Conservation (phyloP, 1,140 invertebrate genomes). For the Macrotrachela quadricornifera region DNA sequence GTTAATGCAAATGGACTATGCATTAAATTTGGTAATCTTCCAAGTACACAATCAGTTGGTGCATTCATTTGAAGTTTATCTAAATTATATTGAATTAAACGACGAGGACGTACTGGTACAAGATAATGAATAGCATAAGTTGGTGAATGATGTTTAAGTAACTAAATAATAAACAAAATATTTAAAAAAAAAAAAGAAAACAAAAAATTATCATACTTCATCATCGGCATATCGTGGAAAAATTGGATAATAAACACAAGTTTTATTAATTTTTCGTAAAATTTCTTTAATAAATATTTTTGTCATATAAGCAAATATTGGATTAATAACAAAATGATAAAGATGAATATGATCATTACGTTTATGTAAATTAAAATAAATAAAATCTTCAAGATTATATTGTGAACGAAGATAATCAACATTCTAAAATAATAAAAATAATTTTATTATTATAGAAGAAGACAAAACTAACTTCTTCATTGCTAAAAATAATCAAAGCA, state of each 20-base stretch:
- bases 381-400: slow-evolving; percentile 36
- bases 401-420: slow-evolving; percentile 31
- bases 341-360: slow-evolving; percentile 31
- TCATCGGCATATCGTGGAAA: slow-evolving; percentile 16
- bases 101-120: slow-evolving; percentile 24
- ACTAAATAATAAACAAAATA: slow-evolving; percentile 11
- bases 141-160: slow-evolving; percentile 20
- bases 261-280: slow-evolving; percentile 23
- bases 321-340: slow-evolving; percentile 35
- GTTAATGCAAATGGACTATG: no score
- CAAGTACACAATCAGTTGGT: slow-evolving; percentile 24
- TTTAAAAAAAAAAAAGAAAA: not conserved
- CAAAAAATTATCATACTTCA: not conserved
- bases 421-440: slow-evolving; percentile 10
- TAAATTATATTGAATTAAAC: slow-evolving; percentile 25
- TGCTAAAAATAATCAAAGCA: slow-evolving; percentile 25
- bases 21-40: no score
- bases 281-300: slow-evolving; percentile 25
- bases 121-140: slow-evolving; percentile 21
- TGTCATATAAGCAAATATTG: slow-evolving; percentile 37
- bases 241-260: slow-evolving; percentile 27
- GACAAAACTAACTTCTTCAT: slow-evolving; percentile 23
- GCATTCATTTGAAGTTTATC: slow-evolving; percentile 23
- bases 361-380: slow-evolving; percentile 29
- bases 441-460: not conserved